Conservation (phyloP, 2,888 invertebrate genomes). For the Ectemnius cavifrons region DNA sequence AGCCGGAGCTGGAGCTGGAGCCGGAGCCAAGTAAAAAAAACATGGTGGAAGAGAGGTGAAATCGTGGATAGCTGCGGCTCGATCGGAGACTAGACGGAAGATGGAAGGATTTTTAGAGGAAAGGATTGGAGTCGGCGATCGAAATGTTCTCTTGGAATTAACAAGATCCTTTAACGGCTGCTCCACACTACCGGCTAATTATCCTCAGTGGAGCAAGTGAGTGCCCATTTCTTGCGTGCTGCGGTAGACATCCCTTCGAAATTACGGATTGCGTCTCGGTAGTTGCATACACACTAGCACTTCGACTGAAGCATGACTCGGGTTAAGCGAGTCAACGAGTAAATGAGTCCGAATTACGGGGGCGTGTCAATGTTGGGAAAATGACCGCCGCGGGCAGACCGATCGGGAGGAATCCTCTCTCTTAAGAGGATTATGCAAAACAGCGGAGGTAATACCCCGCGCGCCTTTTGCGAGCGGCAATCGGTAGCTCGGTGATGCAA, state of each 20-base stretch:
- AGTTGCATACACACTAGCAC: constrained; percentile 24
- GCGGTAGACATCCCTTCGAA: constrained; percentile 57
- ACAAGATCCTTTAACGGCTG: constrained; percentile 51
- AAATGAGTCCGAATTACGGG: constrained; percentile 75
- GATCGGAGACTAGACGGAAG: constrained; percentile 15
- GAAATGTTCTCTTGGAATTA: background rate
- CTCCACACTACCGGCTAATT: constrained; percentile 68
- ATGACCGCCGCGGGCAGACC: constrained; percentile 37
- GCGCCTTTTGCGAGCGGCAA: constrained; percentile 3
- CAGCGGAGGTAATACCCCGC: constrained; percentile 24
- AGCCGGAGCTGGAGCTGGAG: background rate
- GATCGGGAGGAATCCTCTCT: constrained; percentile 36
- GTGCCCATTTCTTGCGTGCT: constrained; percentile 67
- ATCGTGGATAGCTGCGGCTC: constrained; percentile 25
- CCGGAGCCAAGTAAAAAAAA: background rate
- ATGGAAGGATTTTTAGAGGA: constrained; percentile 28
- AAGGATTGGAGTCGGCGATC: constrained; percentile 6
- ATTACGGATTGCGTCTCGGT: constrained; percentile 63
- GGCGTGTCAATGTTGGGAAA: constrained; percentile 72
- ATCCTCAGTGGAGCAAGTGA: constrained; percentile 55
- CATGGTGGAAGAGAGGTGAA: constrained; percentile 10
- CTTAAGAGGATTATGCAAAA: constrained; percentile 45
- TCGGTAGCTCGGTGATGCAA: constrained; percentile 14
- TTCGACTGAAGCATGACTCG: constrained; percentile 62
- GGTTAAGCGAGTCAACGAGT: constrained; percentile 71